Base-by-base conservation (phyloP, 92 coral and sea anemone genomes). In the Ricordea florida region DNA sequence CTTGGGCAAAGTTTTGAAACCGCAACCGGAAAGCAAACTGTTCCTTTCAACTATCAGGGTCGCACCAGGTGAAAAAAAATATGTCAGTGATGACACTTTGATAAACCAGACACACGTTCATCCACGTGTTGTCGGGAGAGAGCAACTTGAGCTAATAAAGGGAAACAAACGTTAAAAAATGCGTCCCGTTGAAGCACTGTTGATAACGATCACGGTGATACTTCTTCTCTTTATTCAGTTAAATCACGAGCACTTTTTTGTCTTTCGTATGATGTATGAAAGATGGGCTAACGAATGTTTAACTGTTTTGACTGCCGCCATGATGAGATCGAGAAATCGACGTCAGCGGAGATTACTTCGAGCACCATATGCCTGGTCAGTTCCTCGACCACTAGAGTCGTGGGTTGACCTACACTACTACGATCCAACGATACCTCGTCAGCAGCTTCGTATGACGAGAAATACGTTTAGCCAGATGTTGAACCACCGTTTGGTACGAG, bases 401-500 rank as follows among this genome's bases (percentile, higher is more conserved):
- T 62, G 76, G 76, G 46, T 68, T 41, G 73, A 66, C 17, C 58
- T 46, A 11, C 73, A 66, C 41, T 66, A 66, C 25, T 22, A 47
- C 58, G 55, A 66, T n/a, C 34, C 37, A 30, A 44, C 55, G 1
- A 35, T 42, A 27, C 69, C 43, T n/a, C 55, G 74, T 32, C 83
- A 63, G 66, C 83, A 76, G 23, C 51, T 76, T 38, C 69, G 40
- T 10, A 34, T 72, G 33, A 72, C 35, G 32, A 72, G 27, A 37
- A 33, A 72, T 57, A 57, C 44, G 35, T 72, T 57, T 57, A 24
- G 57, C 21, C 11, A 17, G 29, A 55, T 66, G n/a, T 43, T 74
- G 48, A 48, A 26, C 20, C 61, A 45, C 14, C 45, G 36, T 0
- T 47, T 74, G 15, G 72, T 2, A 23, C 14, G 68, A 55, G 65